Evolutionary conservation across 2,888 invertebrate species (phyloP), one percentile per base, ranked within the genome.

Genomic region (Ypsolopha sequella): DNA sequence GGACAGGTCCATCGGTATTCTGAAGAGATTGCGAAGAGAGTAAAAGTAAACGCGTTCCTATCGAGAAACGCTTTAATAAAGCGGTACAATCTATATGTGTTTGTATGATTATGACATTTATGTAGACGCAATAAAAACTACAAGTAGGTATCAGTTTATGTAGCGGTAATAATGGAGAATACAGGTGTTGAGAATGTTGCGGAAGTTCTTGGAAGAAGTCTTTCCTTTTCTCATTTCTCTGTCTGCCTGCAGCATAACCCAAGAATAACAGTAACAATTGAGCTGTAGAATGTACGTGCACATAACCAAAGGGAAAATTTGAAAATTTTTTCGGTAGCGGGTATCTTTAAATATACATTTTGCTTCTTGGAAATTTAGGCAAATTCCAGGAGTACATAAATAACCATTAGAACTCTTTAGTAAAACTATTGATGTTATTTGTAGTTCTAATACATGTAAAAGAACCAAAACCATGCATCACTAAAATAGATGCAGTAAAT

Each of bases 1-100:
- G 51, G 55, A 51, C 54, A 54, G 52, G 47, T 39, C 13, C 53
- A 55, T 55, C 53, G 51, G 53, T 51, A 55, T 50, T 51, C 48
- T 54, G 51, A 52, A 51, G 24, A 41, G 51, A 52, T 51, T 46
- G 34, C n/a, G 9, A 36, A 14, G 14, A 47, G 24, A 47, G 47
- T 47, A 47, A 47, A 47, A 47, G 47, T 47, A 47, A 9, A 11
- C 36, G n/a, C n/a, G 11, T 14, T 14, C 11, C 13, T 8, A 14
- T 11, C 6, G 14, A 13, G 43, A 14, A n/a, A 11, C 39, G 35
- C n/a, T 46, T 10, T 11, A 46, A 46, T 46, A 35, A 11, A 39
- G 39, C 11, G 35, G 46, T 46, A 46, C 24, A 24, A 43, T 24
- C 24, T 24, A 24, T 4, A 24, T 24, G 24, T 24, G 4, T 24